phyloP scores from a whole-genome alignment of 2,888 invertebrate genomes.

The Bursaphelenchus okinawaensis region DNA sequence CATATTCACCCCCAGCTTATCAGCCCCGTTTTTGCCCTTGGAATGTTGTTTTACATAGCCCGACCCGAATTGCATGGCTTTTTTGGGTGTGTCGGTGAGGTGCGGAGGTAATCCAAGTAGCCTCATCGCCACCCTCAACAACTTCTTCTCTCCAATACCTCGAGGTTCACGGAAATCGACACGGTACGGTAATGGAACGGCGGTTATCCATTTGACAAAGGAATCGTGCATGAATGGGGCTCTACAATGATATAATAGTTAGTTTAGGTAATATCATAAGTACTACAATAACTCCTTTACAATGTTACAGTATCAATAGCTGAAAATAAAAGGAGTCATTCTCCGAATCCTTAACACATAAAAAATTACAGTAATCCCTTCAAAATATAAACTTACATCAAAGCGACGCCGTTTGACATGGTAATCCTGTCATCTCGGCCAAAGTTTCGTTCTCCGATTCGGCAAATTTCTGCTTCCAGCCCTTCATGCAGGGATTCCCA shows the following conservation, averaged over 20 bases:
- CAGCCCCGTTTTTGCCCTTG: slow-evolving; percentile 23
- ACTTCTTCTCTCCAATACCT: slow-evolving; percentile 68
- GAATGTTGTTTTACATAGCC: slow-evolving; percentile 73
- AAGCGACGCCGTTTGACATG: slow-evolving; percentile 3
- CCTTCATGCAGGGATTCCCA: slow-evolving; percentile 55
- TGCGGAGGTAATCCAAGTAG: slow-evolving; percentile 30
- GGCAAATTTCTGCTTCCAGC: slow-evolving; percentile 72
- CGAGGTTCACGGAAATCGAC: slow-evolving; percentile 63
- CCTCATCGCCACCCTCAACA: slow-evolving; percentile 66
- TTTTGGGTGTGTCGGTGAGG: slow-evolving; percentile 71
- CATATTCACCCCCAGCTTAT: too few relatives aligned
- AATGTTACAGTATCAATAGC: too few relatives aligned
- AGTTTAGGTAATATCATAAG: too few relatives aligned
- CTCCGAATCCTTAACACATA: too few relatives aligned
- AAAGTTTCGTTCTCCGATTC: slow-evolving; percentile 82
- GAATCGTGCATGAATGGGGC: slow-evolving; percentile 68
- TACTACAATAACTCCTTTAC: background rate
- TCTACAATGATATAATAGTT: slow-evolving; percentile 63
- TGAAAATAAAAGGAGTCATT: too few relatives aligned
- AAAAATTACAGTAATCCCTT: background rate
- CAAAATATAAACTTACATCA: background rate
- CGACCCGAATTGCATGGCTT: slow-evolving; percentile 94
- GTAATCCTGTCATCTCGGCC: slow-evolving; percentile 86
- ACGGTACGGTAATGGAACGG: slow-evolving; percentile 61
- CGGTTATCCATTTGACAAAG: slow-evolving; percentile 62